These are phyloP conservation scores for Mya arenaria DNA, from an alignment of 1,140 invertebrate genomes.

Conservation along the genomic window DNA sequence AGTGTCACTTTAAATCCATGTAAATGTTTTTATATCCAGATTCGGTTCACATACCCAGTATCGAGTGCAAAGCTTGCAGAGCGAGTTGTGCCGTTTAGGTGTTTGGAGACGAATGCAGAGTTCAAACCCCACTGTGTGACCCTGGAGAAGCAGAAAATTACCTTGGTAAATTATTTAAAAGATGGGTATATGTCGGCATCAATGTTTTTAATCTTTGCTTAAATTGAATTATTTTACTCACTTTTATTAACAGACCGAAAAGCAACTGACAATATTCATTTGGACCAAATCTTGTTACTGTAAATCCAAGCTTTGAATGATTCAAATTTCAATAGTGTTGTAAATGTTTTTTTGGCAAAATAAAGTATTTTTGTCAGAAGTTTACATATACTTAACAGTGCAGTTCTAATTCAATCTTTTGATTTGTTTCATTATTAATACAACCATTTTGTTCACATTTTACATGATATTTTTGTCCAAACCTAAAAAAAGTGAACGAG, in stretches of 20 bases:
- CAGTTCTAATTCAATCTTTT: too few species aligned
- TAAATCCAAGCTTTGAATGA: background rate
- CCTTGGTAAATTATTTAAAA: slow-evolving; percentile 56
- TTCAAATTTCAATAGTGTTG: background rate
- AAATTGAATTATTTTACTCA: background rate
- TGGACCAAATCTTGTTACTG: background rate
- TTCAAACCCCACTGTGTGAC: slow-evolving; percentile 70
- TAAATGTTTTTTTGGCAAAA: background rate
- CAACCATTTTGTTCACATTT: too few species aligned
- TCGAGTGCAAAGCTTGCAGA: slow-evolving; percentile 55
- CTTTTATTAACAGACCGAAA: background rate
- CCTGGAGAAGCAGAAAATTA: slow-evolving; percentile 57
- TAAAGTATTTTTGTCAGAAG: too few species aligned
- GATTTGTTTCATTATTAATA: too few species aligned
- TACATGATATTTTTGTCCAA: too few species aligned
- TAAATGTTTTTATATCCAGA: slow-evolving; percentile 63
- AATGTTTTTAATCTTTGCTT: background rate
- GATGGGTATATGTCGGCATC: background rate
- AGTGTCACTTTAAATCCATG: too few species aligned
- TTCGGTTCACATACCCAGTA: slow-evolving; percentile 65
- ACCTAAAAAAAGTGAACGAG: too few species aligned
- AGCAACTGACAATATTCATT: background rate
- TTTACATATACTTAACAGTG: too few species aligned
- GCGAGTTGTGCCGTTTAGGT: slow-evolving; percentile 54
- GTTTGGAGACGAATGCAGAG: slow-evolving; percentile 54